Evolutionary conservation across 1,140 invertebrate species (phyloP), one percentile per base, ranked within the genome.

Genomic region (Phymorhynchus buccinoides): DNA sequence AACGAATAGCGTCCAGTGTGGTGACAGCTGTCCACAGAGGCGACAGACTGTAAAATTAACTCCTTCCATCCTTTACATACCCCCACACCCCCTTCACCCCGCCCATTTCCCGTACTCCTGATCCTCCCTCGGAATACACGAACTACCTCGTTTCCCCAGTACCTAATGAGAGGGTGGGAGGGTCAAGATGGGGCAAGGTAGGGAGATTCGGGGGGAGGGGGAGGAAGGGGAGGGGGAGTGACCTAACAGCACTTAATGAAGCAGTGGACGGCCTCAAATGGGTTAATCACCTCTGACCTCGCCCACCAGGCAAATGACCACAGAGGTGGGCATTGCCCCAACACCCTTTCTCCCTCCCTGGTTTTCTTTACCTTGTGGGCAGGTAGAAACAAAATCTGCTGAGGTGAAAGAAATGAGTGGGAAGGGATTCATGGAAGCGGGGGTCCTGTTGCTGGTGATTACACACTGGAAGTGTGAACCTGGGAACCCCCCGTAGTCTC

Each of bases 301-400:
- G 75, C 75, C 75, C 75, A 48, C 75, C 41, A 78, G 75, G 39
- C 42, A 78, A 78, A 48, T 78, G 75, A 78, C 75, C 75, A 78
- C 75, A 30, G 62, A 66, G 62, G 62, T 66, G 14, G 62, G 62
- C 62, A 16, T 27, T 7, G 14, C 62, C n/a, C 27, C 62, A 7
- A 14, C n/a, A n/a, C 62, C 48, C 62, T 27, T 7, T 4, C 62
- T 2, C 4, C 18, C 7, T 14, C 62, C n/a, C n/a, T 27, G 7
- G 18, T n/a, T n/a, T 22, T 66, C 27, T 1, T 30, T n/a, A 66
- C 12, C 48, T 52, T 18, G 48, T 52, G 48, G 22, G 48, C 48
- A 52, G 48, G 48, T 52, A 52, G n/a, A n/a, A n/a, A n/a, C n/a
- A n/a, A n/a, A 52, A 52, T 52, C 48, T 14, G 48, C 0, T 14